Percentiles rank a stretch among this genome's conserved stretches.
Evolutionary conservation across 64 coral and sea anemone genomes (phyloP).

Genomic region (Stichodactyla mertensii): DNA sequence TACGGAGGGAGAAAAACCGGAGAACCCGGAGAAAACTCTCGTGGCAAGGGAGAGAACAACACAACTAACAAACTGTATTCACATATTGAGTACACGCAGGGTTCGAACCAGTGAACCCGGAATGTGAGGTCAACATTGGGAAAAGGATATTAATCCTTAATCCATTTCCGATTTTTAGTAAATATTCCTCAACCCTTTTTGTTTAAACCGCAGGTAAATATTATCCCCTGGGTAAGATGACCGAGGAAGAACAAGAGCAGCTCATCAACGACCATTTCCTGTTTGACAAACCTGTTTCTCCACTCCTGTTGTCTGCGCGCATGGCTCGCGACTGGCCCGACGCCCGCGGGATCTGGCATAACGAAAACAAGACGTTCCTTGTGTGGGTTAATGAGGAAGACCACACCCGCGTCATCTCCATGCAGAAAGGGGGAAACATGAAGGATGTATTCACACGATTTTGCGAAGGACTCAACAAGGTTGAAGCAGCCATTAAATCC

Average conservation of each 20-base stretch:
- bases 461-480: slow-evolving; percentile 78
- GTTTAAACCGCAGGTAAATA: slow-evolving; percentile 50
- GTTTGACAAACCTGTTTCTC: slow-evolving; percentile 89
- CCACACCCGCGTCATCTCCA: slow-evolving; percentile 80
- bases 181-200: background rate
- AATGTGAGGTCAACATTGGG: too few species aligned
- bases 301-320: slow-evolving; percentile 70
- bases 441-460: slow-evolving; percentile 78
- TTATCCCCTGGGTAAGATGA: slow-evolving; percentile 87
- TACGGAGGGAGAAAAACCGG: too few species aligned
- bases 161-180: background rate
- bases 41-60: too few species aligned
- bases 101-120: too few species aligned
- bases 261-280: slow-evolving; percentile 81
- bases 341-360: slow-evolving; percentile 90
- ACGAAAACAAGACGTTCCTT: slow-evolving; percentile 87
- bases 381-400: slow-evolving; percentile 92
- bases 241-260: slow-evolving; percentile 71
- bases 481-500: slow-evolving; percentile 67
- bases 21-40: too few species aligned
- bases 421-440: slow-evolving; percentile 91
- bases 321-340: slow-evolving; percentile 94
- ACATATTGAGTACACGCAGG: too few species aligned
- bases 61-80: too few species aligned
- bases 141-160: too few species aligned